Conservation (phyloP, 2,888 invertebrate species). For the Plagiodera versicolora region DNA sequence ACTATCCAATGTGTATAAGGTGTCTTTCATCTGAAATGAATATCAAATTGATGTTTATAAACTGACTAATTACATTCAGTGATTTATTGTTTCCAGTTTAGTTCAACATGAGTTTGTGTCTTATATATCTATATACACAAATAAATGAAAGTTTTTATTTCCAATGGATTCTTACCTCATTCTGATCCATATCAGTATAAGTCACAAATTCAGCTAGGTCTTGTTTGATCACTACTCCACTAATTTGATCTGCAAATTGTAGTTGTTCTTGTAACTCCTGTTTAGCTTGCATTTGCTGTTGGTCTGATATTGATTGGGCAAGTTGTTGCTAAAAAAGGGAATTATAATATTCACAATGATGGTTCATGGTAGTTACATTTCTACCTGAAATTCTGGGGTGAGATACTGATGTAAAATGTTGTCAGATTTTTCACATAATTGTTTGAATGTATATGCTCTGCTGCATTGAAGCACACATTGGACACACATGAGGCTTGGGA, state of each 20-base stretch:
- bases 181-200: conserved; percentile 36
- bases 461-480: conserved; percentile 59
- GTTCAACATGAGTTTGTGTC: no score
- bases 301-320: conserved; percentile 41
- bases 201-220: conserved; percentile 46
- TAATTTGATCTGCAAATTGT: conserved; percentile 45
- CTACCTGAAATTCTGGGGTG: conserved; percentile 55
- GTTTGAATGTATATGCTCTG: conserved; percentile 57
- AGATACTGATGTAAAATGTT: conserved; percentile 51
- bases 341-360: neutral
- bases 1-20: conserved; percentile 28
- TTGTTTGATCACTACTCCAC: conserved; percentile 45
- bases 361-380: no score
- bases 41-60: neutral
- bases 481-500: conserved; percentile 57
- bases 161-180: conserved; percentile 22
- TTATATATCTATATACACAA: no score
- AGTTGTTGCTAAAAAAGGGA: conserved; percentile 43
- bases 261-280: conserved; percentile 49
- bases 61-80: no score
- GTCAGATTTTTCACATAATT: conserved; percentile 57
- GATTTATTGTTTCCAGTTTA: no score
- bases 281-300: conserved; percentile 39
- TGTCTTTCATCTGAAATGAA: conserved; percentile 26
- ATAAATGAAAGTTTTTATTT: no score